Conservation (phyloP, 2,113 vertebrate species). For the Stercorarius parasiticus region DNA sequence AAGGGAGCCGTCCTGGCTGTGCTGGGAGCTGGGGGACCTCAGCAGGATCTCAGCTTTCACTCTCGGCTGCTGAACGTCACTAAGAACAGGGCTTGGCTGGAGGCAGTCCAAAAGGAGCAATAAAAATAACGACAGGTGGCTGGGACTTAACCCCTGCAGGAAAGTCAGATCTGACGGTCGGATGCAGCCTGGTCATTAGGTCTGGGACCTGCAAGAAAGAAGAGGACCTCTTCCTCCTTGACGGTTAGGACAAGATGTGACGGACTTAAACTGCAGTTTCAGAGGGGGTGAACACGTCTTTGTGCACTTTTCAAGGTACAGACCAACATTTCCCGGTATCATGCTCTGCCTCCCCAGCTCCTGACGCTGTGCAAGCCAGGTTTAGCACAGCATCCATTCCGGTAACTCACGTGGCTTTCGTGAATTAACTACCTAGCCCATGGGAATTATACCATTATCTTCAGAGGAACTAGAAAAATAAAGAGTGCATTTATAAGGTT, state of each 20-base stretch:
- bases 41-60: background rate
- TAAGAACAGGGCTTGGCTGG: background rate
- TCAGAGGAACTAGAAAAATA: slow-evolving; percentile 14
- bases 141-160: background rate
- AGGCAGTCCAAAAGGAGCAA: background rate
- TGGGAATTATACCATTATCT: slow-evolving; percentile 13
- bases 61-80: background rate
- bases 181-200: fast-evolving
- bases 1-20: fast-evolving
- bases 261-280: background rate
- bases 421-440: background rate
- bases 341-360: fast-evolving
- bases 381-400: background rate
- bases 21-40: background rate
- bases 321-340: background rate
- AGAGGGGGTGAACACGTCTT: background rate
- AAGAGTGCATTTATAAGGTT: background rate
- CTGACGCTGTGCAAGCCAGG: background rate
- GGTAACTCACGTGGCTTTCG: background rate
- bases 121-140: background rate
- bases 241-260: background rate
- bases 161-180: background rate
- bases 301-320: background rate
- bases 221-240: background rate
- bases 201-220: fast-evolving